These are phyloP conservation scores for Hemiscyllium ocellatum DNA, from an alignment of 2,113 vertebrate species.

Conservation along the genomic window DNA sequence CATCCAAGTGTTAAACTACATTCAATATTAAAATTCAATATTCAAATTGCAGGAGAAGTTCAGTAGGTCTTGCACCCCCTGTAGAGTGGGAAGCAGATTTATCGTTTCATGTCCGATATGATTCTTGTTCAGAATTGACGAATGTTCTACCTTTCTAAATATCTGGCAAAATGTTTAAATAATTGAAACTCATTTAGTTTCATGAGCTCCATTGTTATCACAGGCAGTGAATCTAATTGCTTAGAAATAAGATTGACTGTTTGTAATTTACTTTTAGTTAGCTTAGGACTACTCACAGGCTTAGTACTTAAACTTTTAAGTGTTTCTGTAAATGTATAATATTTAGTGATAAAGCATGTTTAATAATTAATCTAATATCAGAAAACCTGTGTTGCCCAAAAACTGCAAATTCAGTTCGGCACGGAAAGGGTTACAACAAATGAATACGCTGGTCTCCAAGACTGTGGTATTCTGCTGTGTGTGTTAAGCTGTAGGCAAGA, in stretches of 20 bases:
- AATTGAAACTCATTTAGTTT: not conserved
- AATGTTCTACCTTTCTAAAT: not conserved
- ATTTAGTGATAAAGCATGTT: not conserved
- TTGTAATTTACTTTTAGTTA: not conserved
- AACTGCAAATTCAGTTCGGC: not conserved
- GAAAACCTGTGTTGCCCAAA: not conserved
- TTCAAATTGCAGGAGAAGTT: not conserved
- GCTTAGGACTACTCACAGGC: not conserved
- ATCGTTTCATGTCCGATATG: no score
- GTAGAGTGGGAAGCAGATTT: no score
- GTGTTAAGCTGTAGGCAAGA: conserved; percentile 61
- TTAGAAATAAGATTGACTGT: not conserved
- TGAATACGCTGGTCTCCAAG: not conserved
- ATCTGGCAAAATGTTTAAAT: not conserved
- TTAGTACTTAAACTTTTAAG: no score
- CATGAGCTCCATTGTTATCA: not conserved
- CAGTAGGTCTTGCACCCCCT: no score
- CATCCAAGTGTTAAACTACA: not conserved
- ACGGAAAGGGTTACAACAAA: conserved; percentile 8
- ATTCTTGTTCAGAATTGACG: not conserved
- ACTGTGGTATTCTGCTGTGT: conserved; percentile 51
- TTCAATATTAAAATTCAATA: not conserved
- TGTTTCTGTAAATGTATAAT: not conserved
- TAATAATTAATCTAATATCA: not conserved
- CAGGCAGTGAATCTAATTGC: not conserved